Base-by-base conservation (phyloP, 2,888 invertebrate species). In the Cerceris rybyensis region DNA sequence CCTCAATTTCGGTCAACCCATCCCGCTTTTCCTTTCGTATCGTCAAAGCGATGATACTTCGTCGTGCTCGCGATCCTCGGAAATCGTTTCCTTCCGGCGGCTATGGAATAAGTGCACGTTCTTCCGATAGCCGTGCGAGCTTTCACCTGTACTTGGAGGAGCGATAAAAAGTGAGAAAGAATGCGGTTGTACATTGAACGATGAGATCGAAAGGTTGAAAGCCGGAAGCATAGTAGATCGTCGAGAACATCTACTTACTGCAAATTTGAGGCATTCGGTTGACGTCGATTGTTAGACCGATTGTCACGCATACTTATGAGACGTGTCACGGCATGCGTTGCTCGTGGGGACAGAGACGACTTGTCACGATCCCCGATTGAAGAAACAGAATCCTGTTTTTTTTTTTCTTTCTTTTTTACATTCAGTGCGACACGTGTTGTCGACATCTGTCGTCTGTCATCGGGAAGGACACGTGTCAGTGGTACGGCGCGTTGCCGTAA, bases 391-490 rank as follows among this genome's bases (percentile, higher is more conserved):
- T 73, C 70, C 65, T 68, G 63, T 70, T 69, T 68, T 73, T 46
- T 69, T 75, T 76, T 78, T 75, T 77, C 79, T 50, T 75, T 16
- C 49, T 59, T 71, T 70, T 66, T 55, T 75, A 60, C 69, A 66
- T 73, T 67, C 52, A 57, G 70, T 42, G 41, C 61, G 80, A 83
- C 83, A 75, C 83, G 83, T 80, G 80, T 73, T 78, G 77, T 74
- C 80, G 84, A 85, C 85, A 86, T 84, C 84, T 84, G 85, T 79
- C 85, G 82, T 77, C 75, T 70, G 85, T 85, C 84, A 87, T 65
- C 79, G 82, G 79, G 81, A 66, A 78, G 82, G 85, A 87, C 89
- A 86, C 88, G 88, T 87, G 89, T 88, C 88, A 87, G 76, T 81
- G 83, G 79, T 81, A 84, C 81, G 81, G 77, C 71, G 66, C 76